Conservation (phyloP, 2,113 vertebrate species). For the Melanocharis versteri region DNA sequence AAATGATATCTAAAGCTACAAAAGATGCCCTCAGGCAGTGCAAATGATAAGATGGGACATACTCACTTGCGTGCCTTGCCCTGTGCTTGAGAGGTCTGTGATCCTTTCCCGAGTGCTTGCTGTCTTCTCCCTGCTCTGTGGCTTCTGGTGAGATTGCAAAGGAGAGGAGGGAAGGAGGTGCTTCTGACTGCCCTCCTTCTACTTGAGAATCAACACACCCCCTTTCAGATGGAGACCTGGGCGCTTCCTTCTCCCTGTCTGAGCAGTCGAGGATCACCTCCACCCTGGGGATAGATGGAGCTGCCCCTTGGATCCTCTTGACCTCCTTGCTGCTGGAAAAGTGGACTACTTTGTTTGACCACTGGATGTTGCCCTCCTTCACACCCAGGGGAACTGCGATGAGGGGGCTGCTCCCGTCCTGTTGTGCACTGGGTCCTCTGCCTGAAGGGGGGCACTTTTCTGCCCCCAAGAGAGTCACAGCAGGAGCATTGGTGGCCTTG, state of each 20-base stretch:
- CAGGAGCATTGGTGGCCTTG: conserved; percentile 49
- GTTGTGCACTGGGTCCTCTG: background rate
- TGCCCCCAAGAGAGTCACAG: conserved; percentile 70
- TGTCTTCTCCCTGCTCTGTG: conserved; percentile 78
- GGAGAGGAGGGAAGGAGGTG: conserved; percentile 83
- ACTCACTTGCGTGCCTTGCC: conserved; percentile 93
- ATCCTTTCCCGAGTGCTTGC: conserved; percentile 80
- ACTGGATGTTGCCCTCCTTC: conserved; percentile 50
- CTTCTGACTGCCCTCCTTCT: conserved; percentile 85
- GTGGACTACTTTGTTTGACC: conserved; percentile 68
- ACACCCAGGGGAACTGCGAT: conserved; percentile 3
- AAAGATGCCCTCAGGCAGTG: background rate
- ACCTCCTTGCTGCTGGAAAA: conserved; percentile 65
- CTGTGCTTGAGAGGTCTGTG: conserved; percentile 91
- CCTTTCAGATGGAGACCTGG: conserved; percentile 71
- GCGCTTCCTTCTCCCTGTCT: conserved; percentile 70
- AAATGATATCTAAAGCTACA: background rate
- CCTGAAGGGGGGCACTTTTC: conserved; percentile 51
- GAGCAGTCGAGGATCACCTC: conserved; percentile 82
- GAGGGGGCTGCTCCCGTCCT: background rate
- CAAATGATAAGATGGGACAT: background rate
- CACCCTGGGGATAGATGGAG: conserved; percentile 71
- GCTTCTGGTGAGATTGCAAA: conserved; percentile 85
- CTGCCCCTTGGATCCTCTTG: conserved; percentile 69
- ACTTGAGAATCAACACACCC: conserved; percentile 81